Percentiles rank a stretch among this genome's conserved stretches.
Evolutionary conservation across 2,888 invertebrate genomes (phyloP).

Genomic region (Sesia apiformis): DNA sequence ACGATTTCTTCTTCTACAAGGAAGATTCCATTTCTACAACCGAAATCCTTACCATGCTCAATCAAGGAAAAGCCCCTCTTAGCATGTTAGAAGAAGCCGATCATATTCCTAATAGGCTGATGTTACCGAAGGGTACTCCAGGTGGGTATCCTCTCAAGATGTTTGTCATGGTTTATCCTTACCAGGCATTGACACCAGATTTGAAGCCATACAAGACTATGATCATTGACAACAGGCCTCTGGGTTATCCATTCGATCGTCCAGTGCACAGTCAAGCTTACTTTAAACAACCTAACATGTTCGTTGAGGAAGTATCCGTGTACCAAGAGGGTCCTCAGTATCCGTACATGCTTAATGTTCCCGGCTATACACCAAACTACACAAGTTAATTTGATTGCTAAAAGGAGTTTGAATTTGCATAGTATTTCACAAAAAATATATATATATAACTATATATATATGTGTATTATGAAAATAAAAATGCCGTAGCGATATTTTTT

Average conservation of each 20-base stretch:
- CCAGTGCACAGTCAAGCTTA: conserved; percentile 27
- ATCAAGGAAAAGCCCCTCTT: conserved; percentile 19
- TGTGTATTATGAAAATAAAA: background rate
- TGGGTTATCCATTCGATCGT: conserved; percentile 58
- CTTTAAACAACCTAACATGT: conserved; percentile 26
- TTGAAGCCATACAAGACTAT: conserved; percentile 36
- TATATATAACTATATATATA: background rate
- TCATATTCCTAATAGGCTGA: conserved; percentile 72
- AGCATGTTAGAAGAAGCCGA: conserved; percentile 58
- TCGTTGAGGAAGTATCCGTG: conserved; percentile 23
- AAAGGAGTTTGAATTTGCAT: background rate
- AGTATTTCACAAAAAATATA: background rate
- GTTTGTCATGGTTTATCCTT: conserved; percentile 64
- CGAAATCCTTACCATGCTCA: conserved; percentile 67
- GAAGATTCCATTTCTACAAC: conserved; percentile 72
- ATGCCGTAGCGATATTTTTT: no score
- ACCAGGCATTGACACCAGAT: conserved; percentile 24
- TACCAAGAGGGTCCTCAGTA: conserved; percentile 21
- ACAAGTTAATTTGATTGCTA: background rate
- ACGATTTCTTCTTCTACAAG: conserved; percentile 69
- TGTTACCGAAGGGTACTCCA: conserved; percentile 72
- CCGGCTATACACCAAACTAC: background rate
- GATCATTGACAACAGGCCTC: conserved; percentile 35
- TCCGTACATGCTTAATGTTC: background rate
- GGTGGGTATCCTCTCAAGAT: conserved; percentile 70